Evolutionary conservation across 2,888 invertebrate species (phyloP).

Genomic region (Tupiocoris notatus): DNA sequence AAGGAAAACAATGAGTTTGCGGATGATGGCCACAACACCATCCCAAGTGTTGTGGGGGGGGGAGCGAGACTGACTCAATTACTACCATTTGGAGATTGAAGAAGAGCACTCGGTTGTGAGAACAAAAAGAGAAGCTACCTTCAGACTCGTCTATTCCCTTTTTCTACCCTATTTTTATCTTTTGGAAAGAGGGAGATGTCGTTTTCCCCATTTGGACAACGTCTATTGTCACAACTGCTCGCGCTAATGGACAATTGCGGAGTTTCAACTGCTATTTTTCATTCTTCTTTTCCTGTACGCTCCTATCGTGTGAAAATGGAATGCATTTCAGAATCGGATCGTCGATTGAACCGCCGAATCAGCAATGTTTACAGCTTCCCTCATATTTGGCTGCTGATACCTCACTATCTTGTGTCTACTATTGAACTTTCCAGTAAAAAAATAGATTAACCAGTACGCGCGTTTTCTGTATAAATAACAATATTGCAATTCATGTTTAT

Average conservation of each 20-base stretch:
- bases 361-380: too few relatives aligned
- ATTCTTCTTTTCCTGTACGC: too few relatives aligned
- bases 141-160: neutral
- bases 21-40: neutral
- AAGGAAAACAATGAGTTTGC: conserved; percentile 1
- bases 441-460: too few relatives aligned
- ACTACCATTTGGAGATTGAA: conserved; percentile 36
- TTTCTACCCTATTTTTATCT: neutral
- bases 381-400: too few relatives aligned
- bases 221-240: neutral
- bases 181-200: neutral
- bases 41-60: neutral
- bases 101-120: conserved; percentile 4
- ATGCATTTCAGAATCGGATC: too few relatives aligned
- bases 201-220: neutral
- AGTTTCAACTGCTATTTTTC: too few relatives aligned
- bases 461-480: too few relatives aligned
- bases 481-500: too few relatives aligned
- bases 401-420: too few relatives aligned
- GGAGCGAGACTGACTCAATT: conserved; percentile 6
- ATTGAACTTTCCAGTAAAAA: too few relatives aligned
- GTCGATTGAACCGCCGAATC: too few relatives aligned
- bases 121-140: neutral
- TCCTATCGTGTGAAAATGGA: too few relatives aligned
- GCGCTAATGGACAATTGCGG: neutral